Percentiles rank a stretch among this genome's conserved stretches.
Conservation (phyloP, 2,888 invertebrate genomes). For the Cephus rjabovi region DNA sequence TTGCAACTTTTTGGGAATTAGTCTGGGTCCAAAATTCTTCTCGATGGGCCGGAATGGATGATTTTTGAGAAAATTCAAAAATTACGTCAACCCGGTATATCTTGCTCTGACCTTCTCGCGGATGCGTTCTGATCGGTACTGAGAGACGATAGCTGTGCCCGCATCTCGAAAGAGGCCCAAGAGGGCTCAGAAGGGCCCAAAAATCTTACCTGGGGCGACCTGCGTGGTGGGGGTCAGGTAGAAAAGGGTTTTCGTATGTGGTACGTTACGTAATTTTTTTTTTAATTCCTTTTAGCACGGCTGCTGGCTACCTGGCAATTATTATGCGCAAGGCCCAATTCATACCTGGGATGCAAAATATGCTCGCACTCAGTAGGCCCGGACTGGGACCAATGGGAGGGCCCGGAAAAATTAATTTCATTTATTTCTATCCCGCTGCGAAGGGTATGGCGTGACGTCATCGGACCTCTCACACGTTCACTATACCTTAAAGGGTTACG, state of each 20-base stretch:
- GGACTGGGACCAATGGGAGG: slow-evolving; percentile 1
- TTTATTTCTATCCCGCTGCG: slow-evolving; percentile 57
- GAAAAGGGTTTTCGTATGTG: slow-evolving; percentile 51
- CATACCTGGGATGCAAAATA: slow-evolving; percentile 49
- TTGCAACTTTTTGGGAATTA: not conserved
- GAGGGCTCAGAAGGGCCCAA: slow-evolving; percentile 39
- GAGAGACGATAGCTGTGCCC: slow-evolving; percentile 27
- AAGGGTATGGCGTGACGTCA: slow-evolving; percentile 31
- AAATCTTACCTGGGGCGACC: slow-evolving; percentile 63
- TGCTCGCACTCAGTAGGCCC: not conserved
- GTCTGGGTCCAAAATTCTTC: not conserved
- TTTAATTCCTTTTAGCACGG: not conserved
- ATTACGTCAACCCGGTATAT: not conserved
- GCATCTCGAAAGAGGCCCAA: slow-evolving; percentile 59
- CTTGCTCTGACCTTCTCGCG: slow-evolving; percentile 37
- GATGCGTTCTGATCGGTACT: slow-evolving; percentile 46
- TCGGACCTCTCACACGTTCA: not conserved
- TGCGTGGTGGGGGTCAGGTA: slow-evolving; percentile 61
- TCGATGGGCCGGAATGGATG: not conserved
- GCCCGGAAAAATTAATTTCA: slow-evolving; percentile 50
- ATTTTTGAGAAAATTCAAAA: not conserved
- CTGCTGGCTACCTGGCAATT: slow-evolving; percentile 2
- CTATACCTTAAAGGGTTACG: slow-evolving; percentile 50
- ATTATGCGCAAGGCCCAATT: slow-evolving; percentile 11
- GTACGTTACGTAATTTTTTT: not conserved